Conservation (phyloP, 2,888 invertebrate genomes). For the Abrostola triplasia region DNA sequence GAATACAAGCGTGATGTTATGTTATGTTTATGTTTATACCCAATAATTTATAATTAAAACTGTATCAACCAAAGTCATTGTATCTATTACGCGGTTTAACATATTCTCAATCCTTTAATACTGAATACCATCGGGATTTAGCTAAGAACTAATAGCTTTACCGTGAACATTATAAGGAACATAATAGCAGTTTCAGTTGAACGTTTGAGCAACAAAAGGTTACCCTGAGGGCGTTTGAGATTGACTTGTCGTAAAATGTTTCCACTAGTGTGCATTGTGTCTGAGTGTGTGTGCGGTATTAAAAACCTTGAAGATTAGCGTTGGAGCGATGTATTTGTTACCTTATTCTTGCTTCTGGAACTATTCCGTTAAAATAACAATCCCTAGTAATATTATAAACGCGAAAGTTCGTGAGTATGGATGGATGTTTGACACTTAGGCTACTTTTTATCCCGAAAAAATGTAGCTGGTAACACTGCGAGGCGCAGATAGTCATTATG, state of each 20-base stretch:
- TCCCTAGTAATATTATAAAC: too few relatives aligned
- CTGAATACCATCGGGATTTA: constrained; percentile 30
- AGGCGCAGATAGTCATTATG: too few relatives aligned
- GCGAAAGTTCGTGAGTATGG: too few relatives aligned
- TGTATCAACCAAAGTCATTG: neutral
- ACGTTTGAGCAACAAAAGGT: constrained; percentile 30
- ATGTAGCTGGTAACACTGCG: too few relatives aligned
- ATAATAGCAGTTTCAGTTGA: constrained; percentile 39
- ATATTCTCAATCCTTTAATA: constrained; percentile 20
- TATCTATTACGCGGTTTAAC: neutral
- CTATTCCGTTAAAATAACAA: too few relatives aligned
- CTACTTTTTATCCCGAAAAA: too few relatives aligned
- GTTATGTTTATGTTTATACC: too few relatives aligned
- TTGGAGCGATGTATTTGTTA: too few relatives aligned
- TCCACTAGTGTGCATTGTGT: constrained; percentile 10
- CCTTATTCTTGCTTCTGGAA: too few relatives aligned
- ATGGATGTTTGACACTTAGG: too few relatives aligned
- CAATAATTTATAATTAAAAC: neutral
- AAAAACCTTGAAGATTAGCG: neutral
- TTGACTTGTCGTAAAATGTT: constrained; percentile 3
- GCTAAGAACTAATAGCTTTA: constrained; percentile 21
- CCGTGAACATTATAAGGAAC: constrained; percentile 22
- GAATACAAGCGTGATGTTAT: too few relatives aligned
- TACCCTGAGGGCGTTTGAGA: constrained; percentile 19
- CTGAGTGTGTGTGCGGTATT: constrained; percentile 8